Evolutionary conservation across 2,113 vertebrate genomes (phyloP).

Genomic region (Gavia stellata): DNA sequence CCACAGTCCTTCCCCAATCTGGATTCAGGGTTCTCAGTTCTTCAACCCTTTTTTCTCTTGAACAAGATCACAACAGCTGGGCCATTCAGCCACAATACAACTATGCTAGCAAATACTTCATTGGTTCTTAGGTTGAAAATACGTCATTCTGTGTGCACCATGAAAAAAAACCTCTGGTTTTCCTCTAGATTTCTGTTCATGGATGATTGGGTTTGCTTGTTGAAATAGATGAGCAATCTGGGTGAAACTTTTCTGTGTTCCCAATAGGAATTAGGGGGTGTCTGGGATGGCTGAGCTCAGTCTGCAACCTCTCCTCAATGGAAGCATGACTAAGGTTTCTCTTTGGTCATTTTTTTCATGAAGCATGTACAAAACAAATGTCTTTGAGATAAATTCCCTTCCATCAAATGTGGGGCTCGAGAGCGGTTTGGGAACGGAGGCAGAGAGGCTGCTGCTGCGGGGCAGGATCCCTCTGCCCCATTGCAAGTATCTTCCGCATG

Average conservation of each 20-base stretch:
- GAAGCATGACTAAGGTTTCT: background rate
- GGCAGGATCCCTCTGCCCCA: background rate
- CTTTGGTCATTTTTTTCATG: background rate
- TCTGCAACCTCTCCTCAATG: background rate
- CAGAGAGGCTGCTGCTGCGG: background rate
- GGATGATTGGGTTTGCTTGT: background rate
- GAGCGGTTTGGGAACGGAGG: background rate
- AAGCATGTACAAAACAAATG: background rate
- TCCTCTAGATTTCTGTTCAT: background rate
- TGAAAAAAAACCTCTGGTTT: accelerated
- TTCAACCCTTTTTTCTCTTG: background rate
- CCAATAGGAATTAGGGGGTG: background rate
- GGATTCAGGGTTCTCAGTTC: background rate
- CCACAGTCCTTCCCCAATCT: background rate
- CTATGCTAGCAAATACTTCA: background rate
- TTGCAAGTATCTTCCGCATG: accelerated
- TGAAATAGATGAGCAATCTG: background rate
- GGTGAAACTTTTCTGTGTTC: background rate
- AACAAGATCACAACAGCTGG: background rate
- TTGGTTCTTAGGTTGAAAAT: background rate
- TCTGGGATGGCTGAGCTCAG: background rate
- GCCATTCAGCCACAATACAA: background rate
- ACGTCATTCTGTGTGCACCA: background rate
- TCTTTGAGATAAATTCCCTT: background rate
- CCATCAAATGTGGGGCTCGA: background rate